phyloP scores from a whole-genome alignment of 2,797 vertebrate species.

The Galaxias olidus region DNA sequence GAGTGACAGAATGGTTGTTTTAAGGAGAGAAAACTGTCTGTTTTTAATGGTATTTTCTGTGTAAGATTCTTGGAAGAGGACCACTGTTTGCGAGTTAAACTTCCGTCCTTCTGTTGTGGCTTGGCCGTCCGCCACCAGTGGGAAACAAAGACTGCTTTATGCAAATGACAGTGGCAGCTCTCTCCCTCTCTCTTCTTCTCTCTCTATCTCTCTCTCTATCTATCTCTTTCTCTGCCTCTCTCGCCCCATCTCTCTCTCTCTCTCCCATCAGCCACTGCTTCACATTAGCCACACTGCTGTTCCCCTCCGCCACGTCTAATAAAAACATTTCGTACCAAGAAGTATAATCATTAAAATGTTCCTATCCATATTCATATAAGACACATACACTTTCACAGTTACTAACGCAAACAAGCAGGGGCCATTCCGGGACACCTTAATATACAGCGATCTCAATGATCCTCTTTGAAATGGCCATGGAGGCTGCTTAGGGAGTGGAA shows the following conservation, averaged over 20 bases:
- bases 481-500: too few relatives aligned
- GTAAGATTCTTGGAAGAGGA: constrained; percentile 66
- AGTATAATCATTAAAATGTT: constrained; percentile 10
- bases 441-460: too few relatives aligned
- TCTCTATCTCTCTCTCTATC: constrained; percentile 51
- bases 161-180: constrained; percentile 76
- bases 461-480: too few relatives aligned
- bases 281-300: constrained; percentile 53
- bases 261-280: constrained; percentile 56
- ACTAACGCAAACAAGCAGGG: too few relatives aligned
- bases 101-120: constrained; percentile 81
- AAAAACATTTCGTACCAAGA: constrained; percentile 60
- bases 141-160: constrained; percentile 82
- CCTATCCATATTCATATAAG: constrained; percentile 26
- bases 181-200: constrained; percentile 55
- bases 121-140: constrained; percentile 79
- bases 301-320: constrained; percentile 60
- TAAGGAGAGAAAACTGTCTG: constrained; percentile 9
- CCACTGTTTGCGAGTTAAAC: constrained; percentile 80
- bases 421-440: too few relatives aligned
- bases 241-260: constrained; percentile 46
- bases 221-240: constrained; percentile 12
- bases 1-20: constrained; percentile 1
- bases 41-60: constrained; percentile 66
- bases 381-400: not conserved